Conservation (phyloP, 2,113 vertebrate species). For the Anhinga anhinga region DNA sequence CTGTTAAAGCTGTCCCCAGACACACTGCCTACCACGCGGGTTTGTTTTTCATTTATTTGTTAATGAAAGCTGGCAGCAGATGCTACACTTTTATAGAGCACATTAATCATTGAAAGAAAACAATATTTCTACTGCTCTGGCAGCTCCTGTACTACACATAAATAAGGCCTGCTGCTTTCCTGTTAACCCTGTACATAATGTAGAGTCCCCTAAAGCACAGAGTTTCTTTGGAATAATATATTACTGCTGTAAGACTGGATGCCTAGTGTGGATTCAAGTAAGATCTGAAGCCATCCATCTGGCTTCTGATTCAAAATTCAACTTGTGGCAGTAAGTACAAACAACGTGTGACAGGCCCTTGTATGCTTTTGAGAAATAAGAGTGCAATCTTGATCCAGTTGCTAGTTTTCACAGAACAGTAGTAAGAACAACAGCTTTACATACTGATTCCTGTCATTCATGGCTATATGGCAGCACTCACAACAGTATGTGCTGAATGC, state of each 20-base stretch:
- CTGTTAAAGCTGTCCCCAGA: conserved; percentile 77
- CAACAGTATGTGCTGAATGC: not conserved
- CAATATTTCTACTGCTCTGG: conserved; percentile 46
- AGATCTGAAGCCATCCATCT: not conserved
- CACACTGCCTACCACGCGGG: conserved; percentile 64
- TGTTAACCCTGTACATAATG: not conserved
- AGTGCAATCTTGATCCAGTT: not conserved
- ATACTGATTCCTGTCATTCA: not conserved
- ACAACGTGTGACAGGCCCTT: not conserved
- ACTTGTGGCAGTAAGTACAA: not conserved
- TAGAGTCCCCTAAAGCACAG: not conserved
- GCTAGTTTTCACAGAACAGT: not conserved
- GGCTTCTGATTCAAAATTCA: not conserved
- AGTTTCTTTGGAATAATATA: not conserved
- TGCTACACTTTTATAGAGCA: conserved; percentile 36
- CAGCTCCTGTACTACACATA: conserved; percentile 12
- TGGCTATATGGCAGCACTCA: not conserved
- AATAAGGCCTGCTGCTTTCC: conserved; percentile 22
- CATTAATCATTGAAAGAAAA: conserved; percentile 62
- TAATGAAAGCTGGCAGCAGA: conserved; percentile 74
- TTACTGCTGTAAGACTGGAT: not conserved
- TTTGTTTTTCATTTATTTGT: conserved; percentile 74
- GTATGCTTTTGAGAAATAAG: not conserved
- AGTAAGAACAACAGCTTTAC: not conserved
- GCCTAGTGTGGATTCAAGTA: not conserved